A percentile compares a stretch with the other conserved stretches of the same genome.
Evolutionary conservation across 2,888 invertebrate species (phyloP).

Genomic region (Sarcophaga caerulescens): DNA sequence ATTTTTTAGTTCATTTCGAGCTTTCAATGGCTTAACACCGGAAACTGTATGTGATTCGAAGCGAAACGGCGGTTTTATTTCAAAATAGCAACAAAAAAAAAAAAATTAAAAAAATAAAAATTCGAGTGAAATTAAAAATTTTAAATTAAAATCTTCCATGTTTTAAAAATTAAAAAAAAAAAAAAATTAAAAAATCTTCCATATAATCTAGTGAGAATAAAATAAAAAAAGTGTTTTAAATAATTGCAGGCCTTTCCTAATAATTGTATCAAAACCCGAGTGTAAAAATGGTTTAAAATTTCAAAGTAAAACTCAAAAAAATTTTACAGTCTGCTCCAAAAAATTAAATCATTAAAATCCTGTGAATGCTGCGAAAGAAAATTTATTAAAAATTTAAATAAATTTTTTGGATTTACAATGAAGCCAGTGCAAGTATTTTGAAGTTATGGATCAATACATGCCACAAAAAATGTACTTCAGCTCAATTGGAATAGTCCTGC

Average conservation of each 20-base stretch:
- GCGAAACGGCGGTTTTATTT: constrained; percentile 51
- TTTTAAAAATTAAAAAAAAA: constrained; percentile 8
- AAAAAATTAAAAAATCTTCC: constrained; percentile 4
- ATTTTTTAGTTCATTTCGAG: constrained; percentile 70
- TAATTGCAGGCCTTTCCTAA: background rate
- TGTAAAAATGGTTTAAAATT: no score
- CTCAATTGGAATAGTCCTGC: no score
- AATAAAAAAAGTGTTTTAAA: background rate
- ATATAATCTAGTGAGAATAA: constrained; percentile 1
- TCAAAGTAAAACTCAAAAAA: background rate
- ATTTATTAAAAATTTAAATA: no score
- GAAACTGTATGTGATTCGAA: constrained; percentile 28
- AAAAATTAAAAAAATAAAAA: constrained; percentile 12
- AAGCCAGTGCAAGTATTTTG: no score
- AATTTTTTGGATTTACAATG: no score
- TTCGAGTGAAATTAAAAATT: constrained; percentile 6
- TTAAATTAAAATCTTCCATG: constrained; percentile 1
- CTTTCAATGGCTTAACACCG: constrained; percentile 69
- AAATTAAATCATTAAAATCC: background rate
- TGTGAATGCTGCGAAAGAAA: background rate
- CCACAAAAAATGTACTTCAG: no score
- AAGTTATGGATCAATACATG: no score
- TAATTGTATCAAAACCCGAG: no score
- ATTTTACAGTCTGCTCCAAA: no score
- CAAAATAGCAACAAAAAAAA: constrained; percentile 24